These are phyloP conservation scores for Ptilorrhoa leucosticta DNA, from an alignment of 2,113 vertebrate species.

Conservation along the genomic window DNA sequence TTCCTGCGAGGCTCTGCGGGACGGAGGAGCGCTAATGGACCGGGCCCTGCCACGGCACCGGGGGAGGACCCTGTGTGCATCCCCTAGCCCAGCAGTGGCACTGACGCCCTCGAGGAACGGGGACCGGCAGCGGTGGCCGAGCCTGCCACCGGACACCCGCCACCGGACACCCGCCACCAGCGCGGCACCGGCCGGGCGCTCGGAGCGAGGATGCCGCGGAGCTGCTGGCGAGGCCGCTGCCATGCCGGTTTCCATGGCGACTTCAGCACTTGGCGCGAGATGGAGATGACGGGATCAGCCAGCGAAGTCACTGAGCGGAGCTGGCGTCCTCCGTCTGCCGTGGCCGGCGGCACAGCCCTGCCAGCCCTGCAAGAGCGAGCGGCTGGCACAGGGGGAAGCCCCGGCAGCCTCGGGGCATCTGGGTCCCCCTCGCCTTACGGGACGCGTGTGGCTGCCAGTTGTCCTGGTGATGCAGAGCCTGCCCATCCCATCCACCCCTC, in stretches of 20 bases:
- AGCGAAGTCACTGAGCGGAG: constrained; percentile 38
- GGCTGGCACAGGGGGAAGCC: neutral
- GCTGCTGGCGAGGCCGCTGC: constrained; percentile 1
- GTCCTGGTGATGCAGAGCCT: neutral
- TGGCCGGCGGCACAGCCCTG: neutral
- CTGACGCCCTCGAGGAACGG: neutral
- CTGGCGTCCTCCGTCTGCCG: constrained; percentile 12
- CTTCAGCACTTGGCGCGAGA: constrained; percentile 52
- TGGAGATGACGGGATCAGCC: constrained; percentile 57
- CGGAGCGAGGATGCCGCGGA: neutral
- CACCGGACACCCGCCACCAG: rapidly evolving
- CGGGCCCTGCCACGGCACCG: neutral
- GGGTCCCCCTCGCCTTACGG: neutral
- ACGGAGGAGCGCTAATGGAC: neutral
- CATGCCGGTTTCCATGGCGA: constrained; percentile 57
- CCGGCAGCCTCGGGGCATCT: neutral
- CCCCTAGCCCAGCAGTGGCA: neutral
- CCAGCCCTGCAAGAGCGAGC: neutral
- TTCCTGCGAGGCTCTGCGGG: neutral
- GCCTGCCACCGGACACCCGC: neutral
- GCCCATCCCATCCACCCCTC: neutral
- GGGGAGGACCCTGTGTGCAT: rapidly evolving
- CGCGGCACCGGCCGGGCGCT: rapidly evolving
- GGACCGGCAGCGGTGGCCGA: neutral
- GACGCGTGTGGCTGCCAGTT: rapidly evolving